Conservation (phyloP, 2,797 vertebrate species). For the Anguilla pacifica region DNA sequence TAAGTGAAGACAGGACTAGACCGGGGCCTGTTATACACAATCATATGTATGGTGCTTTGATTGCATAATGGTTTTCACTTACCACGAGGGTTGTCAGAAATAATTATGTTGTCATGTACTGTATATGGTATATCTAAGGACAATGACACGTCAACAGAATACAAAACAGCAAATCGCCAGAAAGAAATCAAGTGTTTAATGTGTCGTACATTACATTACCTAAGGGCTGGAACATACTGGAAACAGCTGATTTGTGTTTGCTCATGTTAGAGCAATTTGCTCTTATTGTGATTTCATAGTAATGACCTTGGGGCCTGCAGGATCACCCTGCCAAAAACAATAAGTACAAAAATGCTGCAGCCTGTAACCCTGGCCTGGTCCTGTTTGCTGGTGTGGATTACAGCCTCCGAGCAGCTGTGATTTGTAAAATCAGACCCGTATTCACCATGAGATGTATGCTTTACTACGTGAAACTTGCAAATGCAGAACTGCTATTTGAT, state of each 20-base stretch:
- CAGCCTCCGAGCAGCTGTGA: slow-evolving; percentile 1
- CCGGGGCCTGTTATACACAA: not conserved
- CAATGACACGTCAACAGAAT: not conserved
- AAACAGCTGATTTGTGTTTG: slow-evolving; percentile 33
- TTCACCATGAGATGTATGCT: not conserved
- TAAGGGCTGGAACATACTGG: slow-evolving; percentile 10
- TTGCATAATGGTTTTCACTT: not conserved
- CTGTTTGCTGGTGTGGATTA: slow-evolving; percentile 20
- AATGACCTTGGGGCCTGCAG: slow-evolving; percentile 16
- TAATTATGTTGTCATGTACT: no score
- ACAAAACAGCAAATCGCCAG: not conserved
- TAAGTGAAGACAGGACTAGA: not conserved
- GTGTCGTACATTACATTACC: slow-evolving; percentile 23
- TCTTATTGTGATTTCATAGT: slow-evolving; percentile 37
- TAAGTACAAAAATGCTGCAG: slow-evolving; percentile 23
- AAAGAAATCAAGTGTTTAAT: not conserved
- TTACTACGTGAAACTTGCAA: not conserved
- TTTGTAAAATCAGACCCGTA: not conserved
- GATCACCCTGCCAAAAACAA: slow-evolving; percentile 31
- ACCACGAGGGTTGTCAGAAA: no score
- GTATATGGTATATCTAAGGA: not conserved
- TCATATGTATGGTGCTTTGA: not conserved
- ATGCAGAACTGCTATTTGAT: not conserved
- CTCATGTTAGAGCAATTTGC: slow-evolving; percentile 38
- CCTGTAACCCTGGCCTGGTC: not conserved